Conservation (phyloP, 2,797 vertebrate genomes). For the Morus bassanus region DNA sequence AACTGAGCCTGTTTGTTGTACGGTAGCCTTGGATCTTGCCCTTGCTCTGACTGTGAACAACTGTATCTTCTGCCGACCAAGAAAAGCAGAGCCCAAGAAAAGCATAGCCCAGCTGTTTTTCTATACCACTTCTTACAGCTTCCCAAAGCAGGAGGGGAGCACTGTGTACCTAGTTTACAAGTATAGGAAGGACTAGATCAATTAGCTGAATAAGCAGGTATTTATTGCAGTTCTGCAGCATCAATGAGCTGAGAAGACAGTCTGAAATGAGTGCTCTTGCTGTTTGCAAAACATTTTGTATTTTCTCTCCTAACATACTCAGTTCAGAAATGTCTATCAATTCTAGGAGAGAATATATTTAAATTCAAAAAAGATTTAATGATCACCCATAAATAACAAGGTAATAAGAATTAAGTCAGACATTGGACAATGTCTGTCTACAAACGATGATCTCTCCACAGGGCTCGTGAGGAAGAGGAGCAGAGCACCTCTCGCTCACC, state of each 20-base stretch:
- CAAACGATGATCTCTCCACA: accelerated
- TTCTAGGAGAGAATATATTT: not conserved
- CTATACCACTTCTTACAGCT: not conserved
- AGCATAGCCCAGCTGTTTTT: not conserved
- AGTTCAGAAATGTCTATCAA: not conserved
- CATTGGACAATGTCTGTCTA: accelerated
- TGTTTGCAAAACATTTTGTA: accelerated
- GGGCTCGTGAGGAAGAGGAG: not conserved
- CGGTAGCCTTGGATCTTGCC: not conserved
- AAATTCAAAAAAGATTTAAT: not conserved
- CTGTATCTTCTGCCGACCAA: not conserved
- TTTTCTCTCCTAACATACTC: not conserved
- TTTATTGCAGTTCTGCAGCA: not conserved
- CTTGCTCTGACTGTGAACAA: not conserved
- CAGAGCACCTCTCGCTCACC: not conserved
- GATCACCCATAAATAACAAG: not conserved
- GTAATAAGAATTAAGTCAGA: not conserved
- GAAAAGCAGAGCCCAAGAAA: not conserved
- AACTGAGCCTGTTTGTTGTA: not conserved
- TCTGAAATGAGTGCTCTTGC: not conserved
- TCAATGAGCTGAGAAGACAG: not conserved
- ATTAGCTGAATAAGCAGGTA: not conserved
- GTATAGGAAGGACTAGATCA: not conserved
- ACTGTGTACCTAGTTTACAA: not conserved
- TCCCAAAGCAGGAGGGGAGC: not conserved